Evolutionary conservation across 2,888 invertebrate species (phyloP).

Genomic region (Dolichopus griseipennis): DNA sequence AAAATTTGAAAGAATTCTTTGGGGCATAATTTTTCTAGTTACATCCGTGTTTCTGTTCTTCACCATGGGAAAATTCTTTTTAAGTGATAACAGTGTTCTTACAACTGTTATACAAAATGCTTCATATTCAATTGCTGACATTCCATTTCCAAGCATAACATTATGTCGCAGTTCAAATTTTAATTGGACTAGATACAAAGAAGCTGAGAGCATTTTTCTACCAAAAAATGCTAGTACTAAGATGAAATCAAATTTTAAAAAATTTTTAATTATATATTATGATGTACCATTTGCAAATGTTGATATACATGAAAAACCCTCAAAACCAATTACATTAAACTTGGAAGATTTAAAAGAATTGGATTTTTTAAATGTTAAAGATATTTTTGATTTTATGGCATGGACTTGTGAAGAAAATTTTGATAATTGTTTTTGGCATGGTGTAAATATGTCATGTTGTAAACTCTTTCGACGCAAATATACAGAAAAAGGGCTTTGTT

Average conservation of each 20-base stretch:
- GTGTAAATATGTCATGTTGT: constrained; percentile 38
- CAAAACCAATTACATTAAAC: not conserved
- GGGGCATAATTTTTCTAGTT: not conserved
- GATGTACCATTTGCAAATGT: constrained; percentile 33
- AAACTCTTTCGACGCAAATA: constrained; percentile 42
- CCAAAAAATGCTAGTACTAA: constrained; percentile 25
- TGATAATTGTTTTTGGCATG: constrained; percentile 42
- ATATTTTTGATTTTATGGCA: constrained; percentile 34
- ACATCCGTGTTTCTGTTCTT: not conserved
- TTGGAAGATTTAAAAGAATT: constrained; percentile 25
- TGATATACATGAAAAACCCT: constrained; percentile 26
- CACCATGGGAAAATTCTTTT: not conserved
- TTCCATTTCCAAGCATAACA: constrained; percentile 37
- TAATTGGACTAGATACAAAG: constrained; percentile 35
- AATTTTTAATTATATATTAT: constrained; percentile 32
- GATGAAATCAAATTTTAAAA: constrained; percentile 29
- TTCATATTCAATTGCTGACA: constrained; percentile 34
- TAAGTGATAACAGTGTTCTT: not conserved
- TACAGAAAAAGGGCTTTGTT: constrained; percentile 45
- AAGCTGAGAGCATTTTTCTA: constrained; percentile 32
- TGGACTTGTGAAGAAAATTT: constrained; percentile 42
- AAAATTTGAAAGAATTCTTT: constrained; percentile 1
- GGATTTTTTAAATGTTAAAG: constrained; percentile 34
- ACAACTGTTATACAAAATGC: constrained; percentile 39
- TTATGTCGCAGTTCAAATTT: constrained; percentile 39